These are phyloP conservation scores for Caenorhabditis imperialis DNA, from an alignment of 2,888 invertebrate species.

Conservation along the genomic window DNA sequence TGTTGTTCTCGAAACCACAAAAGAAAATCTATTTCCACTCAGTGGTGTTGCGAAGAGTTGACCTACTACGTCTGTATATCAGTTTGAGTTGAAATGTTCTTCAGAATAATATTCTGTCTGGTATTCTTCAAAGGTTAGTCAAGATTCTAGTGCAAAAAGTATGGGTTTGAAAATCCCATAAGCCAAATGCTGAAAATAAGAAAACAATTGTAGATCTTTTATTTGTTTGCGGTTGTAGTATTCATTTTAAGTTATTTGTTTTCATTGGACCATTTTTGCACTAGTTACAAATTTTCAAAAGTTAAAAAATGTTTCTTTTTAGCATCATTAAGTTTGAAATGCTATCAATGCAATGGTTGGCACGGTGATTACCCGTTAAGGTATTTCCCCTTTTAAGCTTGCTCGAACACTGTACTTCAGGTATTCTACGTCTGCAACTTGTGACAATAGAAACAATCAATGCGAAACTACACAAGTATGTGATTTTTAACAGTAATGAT, in stretches of 20 bases:
- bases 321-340: slow-evolving; percentile 47
- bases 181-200: too few species aligned
- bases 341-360: slow-evolving; percentile 68
- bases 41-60: too few species aligned
- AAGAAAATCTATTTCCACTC: too few species aligned
- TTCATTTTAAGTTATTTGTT: background rate
- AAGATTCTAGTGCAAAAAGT: too few species aligned
- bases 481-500: background rate
- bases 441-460: slow-evolving; percentile 66
- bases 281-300: background rate
- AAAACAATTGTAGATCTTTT: too few species aligned
- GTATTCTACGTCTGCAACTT: slow-evolving; percentile 54
- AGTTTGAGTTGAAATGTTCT: too few species aligned
- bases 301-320: slow-evolving; percentile 3
- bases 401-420: slow-evolving; percentile 5
- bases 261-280: background rate
- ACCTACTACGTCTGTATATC: too few species aligned
- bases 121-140: too few species aligned
- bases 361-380: slow-evolving; percentile 58
- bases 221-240: too few species aligned
- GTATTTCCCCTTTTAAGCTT: too few species aligned
- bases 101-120: too few species aligned
- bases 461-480: slow-evolving; percentile 61
- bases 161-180: too few species aligned
- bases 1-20: slow-evolving; percentile 16